phyloP scores from a whole-genome alignment of 2,888 invertebrate genomes.

The Aleiodes alternator region DNA sequence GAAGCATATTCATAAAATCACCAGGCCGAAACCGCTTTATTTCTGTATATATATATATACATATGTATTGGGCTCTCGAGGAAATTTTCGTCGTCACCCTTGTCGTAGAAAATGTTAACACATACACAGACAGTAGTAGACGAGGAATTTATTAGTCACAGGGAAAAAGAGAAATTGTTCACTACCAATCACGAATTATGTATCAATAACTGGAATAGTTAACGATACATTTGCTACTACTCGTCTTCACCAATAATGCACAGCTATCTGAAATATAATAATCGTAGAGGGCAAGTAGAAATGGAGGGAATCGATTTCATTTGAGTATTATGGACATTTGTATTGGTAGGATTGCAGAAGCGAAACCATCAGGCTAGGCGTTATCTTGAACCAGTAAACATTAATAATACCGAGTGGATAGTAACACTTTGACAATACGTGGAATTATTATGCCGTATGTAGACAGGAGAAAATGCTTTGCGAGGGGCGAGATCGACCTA shows the following conservation, averaged over 20 bases:
- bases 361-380: constrained; percentile 59
- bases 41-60: constrained; percentile 54
- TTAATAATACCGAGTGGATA: constrained; percentile 63
- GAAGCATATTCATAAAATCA: constrained; percentile 74
- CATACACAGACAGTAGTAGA: constrained; percentile 16
- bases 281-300: constrained; percentile 40
- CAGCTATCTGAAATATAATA: background rate
- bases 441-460: constrained; percentile 61
- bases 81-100: constrained; percentile 53
- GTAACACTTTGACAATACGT: constrained; percentile 64
- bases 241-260: background rate
- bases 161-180: constrained; percentile 65
- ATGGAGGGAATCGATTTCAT: constrained; percentile 43
- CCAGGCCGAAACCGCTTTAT: constrained; percentile 72
- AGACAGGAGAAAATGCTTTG: constrained; percentile 19
- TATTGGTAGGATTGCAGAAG: constrained; percentile 55
- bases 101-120: constrained; percentile 29
- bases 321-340: constrained; percentile 26
- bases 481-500: constrained; percentile 26
- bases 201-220: constrained; percentile 69
- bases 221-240: constrained; percentile 48
- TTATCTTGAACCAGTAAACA: constrained; percentile 64
- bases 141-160: constrained; percentile 71
- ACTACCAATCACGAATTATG: constrained; percentile 72
- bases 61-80: constrained; percentile 46